Percentiles rank a stretch among this genome's conserved stretches.
These are phyloP conservation scores for Leptinotarsa rubiginosa DNA, from an alignment of 2,888 invertebrate genomes.

Conservation along the genomic window DNA sequence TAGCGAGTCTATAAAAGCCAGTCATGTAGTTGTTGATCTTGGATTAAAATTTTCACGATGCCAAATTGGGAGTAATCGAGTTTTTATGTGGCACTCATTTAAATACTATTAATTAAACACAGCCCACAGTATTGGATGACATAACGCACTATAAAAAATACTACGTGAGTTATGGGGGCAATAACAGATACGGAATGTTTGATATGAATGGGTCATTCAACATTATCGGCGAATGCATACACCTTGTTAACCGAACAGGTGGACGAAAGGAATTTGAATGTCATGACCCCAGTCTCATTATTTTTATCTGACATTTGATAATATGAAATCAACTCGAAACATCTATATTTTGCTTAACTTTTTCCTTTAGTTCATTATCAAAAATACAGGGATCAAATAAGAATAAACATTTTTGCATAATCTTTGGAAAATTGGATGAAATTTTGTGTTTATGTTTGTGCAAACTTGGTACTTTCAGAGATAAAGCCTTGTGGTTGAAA, in stretches of 20 bases:
- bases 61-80: constrained; percentile 18
- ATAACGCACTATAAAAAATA: constrained; percentile 8
- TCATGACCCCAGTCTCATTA: not conserved
- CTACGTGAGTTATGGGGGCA: constrained; percentile 10
- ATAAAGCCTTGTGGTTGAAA: too few relatives aligned
- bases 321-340: not conserved
- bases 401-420: too few relatives aligned
- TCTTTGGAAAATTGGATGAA: too few relatives aligned
- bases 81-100: constrained; percentile 23
- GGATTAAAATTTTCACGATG: constrained; percentile 10
- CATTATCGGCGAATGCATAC: constrained; percentile 1
- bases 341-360: too few relatives aligned
- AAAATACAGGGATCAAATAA: too few relatives aligned
- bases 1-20: constrained; percentile 16
- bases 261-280: constrained; percentile 12
- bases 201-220: constrained; percentile 17
- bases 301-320: not conserved
- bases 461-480: too few relatives aligned
- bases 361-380: too few relatives aligned
- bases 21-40: constrained; percentile 21
- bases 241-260: constrained; percentile 1
- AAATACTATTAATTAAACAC: constrained; percentile 25
- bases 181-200: constrained; percentile 15
- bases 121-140: constrained; percentile 8
- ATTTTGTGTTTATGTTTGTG: too few relatives aligned